phyloP scores from a whole-genome alignment of 2,888 invertebrate species.

The Campoplex nolae region DNA sequence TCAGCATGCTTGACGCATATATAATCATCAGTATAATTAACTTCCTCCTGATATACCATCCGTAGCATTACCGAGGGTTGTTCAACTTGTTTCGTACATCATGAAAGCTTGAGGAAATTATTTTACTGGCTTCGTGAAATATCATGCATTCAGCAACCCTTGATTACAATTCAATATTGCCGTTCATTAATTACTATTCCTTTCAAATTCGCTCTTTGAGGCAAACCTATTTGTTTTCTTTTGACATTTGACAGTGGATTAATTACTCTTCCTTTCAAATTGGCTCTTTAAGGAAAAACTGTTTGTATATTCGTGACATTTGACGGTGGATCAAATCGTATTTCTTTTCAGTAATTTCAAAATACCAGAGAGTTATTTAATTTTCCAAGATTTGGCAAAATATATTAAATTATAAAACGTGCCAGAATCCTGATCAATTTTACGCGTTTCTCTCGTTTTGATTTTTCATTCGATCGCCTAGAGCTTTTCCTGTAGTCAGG shows the following conservation, averaged over 20 bases:
- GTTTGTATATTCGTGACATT: background rate
- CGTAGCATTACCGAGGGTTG: constrained; percentile 53
- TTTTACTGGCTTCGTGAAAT: constrained; percentile 11
- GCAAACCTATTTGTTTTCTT: background rate
- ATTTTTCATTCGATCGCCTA: constrained; percentile 32
- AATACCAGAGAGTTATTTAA: background rate
- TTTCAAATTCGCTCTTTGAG: background rate
- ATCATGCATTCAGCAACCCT: background rate
- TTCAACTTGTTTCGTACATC: constrained; percentile 52
- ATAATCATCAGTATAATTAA: constrained; percentile 64
- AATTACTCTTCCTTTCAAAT: background rate
- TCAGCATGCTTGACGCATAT: constrained; percentile 68
- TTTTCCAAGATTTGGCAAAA: background rate
- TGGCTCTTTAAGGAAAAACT: background rate
- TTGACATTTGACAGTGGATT: background rate
- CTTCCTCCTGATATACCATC: constrained; percentile 49
- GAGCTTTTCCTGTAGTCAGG: constrained; percentile 45
- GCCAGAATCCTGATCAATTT: constrained; percentile 43
- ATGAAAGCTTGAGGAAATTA: constrained; percentile 39
- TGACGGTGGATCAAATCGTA: background rate
- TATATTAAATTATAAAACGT: background rate
- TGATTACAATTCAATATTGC: constrained; percentile 16
- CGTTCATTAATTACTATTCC: background rate
- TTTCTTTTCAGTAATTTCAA: background rate
- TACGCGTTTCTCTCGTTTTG: constrained; percentile 29